Evolutionary conservation across 2,888 invertebrate genomes (phyloP).

Genomic region (Drosophila atroscutellata): DNA sequence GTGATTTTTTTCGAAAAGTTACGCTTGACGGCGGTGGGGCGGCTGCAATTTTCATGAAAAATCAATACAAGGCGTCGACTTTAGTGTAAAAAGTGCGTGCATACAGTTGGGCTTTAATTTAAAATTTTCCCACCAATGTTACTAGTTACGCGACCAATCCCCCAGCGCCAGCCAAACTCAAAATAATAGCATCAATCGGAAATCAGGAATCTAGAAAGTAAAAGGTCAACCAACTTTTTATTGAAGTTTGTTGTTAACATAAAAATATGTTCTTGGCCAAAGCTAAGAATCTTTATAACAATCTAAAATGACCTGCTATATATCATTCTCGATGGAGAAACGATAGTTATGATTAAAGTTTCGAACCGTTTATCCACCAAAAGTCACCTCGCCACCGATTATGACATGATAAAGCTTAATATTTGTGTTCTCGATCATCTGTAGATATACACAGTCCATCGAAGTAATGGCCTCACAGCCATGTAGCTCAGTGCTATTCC

Average conservation of each 20-base stretch:
- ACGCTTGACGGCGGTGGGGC: neutral
- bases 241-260: neutral
- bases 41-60: conserved; percentile 37
- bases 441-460: neutral
- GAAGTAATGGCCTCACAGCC: neutral
- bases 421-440: neutral
- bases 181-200: neutral
- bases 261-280: neutral
- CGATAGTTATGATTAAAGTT: neutral
- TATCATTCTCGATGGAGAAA: neutral
- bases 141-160: neutral
- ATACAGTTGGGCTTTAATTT: conserved; percentile 58
- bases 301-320: neutral
- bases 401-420: neutral
- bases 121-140: conserved; percentile 33
- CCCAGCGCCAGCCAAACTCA: neutral
- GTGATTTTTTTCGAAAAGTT: conserved; percentile 64
- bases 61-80: conserved; percentile 62
- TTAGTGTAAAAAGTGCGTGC: conserved; percentile 51
- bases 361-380: neutral
- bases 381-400: no score
- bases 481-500: neutral
- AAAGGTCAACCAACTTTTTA: neutral
- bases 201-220: neutral
- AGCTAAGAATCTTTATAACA: neutral